Base-by-base conservation (phyloP, 2,797 vertebrate species). In the Poeciliopsis paucimaculata region DNA sequence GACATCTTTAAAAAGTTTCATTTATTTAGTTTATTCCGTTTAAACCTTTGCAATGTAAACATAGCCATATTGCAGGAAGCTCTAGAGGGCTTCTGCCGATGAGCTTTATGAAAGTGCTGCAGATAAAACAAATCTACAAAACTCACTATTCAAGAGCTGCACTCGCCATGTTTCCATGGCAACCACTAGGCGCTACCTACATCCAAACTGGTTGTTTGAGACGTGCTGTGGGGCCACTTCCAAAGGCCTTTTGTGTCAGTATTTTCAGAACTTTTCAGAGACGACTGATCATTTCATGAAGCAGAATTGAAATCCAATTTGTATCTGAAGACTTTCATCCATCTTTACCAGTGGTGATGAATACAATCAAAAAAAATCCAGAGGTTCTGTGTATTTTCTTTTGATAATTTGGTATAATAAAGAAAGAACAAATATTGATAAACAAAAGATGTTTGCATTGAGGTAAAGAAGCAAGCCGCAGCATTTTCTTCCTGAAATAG, bases 401-500 rank as follows among this genome's bases (percentile, higher is more conserved):
- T 57, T 13, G 11, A 28, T 13, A 28, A 57, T 5, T 28, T n/a
- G 57, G 57, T 31, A 12, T 16, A 60, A 60, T 31, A 31, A 60
- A 60, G 28, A 5, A 6, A 28, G 13, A 31, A 6, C 16, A 7
- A 60, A 16, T 2, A 60, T 34, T 31, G 57, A 62, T 15, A 62
- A 34, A 18, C 28, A 16, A 16, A 18, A 18, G 15, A 62, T 34
- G 28, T 34, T 34, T 64, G 31, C 11, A 66, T 72, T 34, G 20
- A 81, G 68, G 36, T 13, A 62, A 77, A 53, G 49, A 45, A 74
- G 34, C 7, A 49, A 81, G 28, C 51, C 47, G 4, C 72, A 60
- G 55, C 62, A 26, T 31, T 74, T 73, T 13, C 39, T 77, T 39
- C 23, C 18, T 28, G 43, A 82, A 87, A 80, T 72, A 77, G 75